Conservation (phyloP, 2,113 vertebrate genomes). For the Glaucomys volans region DNA sequence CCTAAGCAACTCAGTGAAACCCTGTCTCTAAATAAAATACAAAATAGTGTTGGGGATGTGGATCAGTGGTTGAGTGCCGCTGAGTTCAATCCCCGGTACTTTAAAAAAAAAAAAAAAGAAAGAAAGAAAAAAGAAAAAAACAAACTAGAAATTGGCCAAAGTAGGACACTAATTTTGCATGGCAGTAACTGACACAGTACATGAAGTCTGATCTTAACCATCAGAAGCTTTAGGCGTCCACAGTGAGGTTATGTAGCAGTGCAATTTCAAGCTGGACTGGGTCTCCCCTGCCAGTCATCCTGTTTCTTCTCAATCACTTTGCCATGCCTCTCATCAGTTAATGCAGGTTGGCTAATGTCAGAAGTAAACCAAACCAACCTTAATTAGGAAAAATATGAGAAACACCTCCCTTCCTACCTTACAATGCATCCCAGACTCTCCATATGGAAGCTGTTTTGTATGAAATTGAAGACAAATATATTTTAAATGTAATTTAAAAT, state of each 20-base stretch:
- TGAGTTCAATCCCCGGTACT: too few species aligned
- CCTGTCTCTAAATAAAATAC: too few species aligned
- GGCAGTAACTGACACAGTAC: background rate
- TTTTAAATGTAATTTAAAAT: background rate
- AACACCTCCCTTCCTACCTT: background rate
- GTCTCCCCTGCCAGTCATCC: background rate
- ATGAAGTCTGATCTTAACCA: background rate
- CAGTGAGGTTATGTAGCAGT: background rate
- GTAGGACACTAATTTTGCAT: conserved; percentile 6
- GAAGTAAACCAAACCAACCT: background rate
- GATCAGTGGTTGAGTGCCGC: too few species aligned
- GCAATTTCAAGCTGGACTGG: background rate
- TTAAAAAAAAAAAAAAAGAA: too few species aligned
- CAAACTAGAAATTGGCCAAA: background rate
- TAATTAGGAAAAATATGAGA: background rate
- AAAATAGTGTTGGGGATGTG: too few species aligned
- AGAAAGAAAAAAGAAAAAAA: too few species aligned
- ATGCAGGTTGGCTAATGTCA: background rate
- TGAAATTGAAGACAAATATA: background rate
- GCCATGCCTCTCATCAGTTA: background rate
- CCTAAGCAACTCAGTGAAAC: too few species aligned
- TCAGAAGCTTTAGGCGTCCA: background rate
- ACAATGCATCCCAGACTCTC: background rate
- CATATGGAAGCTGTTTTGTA: background rate
- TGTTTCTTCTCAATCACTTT: background rate